These are phyloP conservation scores for Ernsta delagoae DNA, from an alignment of 2,888 invertebrate genomes.

Conservation along the genomic window DNA sequence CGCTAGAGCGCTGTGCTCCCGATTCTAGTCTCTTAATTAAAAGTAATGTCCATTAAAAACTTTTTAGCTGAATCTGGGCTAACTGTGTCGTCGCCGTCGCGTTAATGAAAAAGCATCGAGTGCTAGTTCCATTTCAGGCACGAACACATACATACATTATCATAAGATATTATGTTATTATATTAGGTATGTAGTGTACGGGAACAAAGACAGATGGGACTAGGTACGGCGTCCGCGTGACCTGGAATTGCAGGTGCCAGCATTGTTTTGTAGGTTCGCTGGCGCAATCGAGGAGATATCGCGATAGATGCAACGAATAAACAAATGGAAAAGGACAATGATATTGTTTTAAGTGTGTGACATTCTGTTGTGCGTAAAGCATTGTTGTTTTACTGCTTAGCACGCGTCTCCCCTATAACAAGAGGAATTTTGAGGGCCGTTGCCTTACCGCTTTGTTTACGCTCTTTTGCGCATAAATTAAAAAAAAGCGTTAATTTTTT, in stretches of 20 bases:
- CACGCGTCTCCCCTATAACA: too few species aligned
- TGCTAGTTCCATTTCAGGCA: not conserved
- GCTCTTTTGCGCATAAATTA: too few species aligned
- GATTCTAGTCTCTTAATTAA: not conserved
- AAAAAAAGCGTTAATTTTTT: too few species aligned
- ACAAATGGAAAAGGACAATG: too few species aligned
- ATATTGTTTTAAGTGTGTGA: too few species aligned
- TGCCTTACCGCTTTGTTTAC: too few species aligned
- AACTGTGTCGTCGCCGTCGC: not conserved
- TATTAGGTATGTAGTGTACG: constrained; percentile 40
- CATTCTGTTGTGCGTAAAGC: too few species aligned
- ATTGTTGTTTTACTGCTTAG: too few species aligned
- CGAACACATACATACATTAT: constrained; percentile 7
- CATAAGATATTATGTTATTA: constrained; percentile 34
- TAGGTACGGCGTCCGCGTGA: constrained; percentile 65
- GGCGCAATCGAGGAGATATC: not conserved
- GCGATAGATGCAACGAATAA: not conserved
- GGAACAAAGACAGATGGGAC: constrained; percentile 59
- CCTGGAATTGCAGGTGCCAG: constrained; percentile 77
- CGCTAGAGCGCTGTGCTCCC: not conserved
- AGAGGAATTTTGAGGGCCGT: too few species aligned
- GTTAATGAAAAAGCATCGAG: constrained; percentile 15
- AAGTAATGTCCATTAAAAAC: constrained; percentile 15
- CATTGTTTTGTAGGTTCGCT: constrained; percentile 13
- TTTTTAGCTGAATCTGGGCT: constrained; percentile 1